Evolutionary conservation across 2,113 vertebrate genomes (phyloP).

Genomic region (Lamprologus sp.): DNA sequence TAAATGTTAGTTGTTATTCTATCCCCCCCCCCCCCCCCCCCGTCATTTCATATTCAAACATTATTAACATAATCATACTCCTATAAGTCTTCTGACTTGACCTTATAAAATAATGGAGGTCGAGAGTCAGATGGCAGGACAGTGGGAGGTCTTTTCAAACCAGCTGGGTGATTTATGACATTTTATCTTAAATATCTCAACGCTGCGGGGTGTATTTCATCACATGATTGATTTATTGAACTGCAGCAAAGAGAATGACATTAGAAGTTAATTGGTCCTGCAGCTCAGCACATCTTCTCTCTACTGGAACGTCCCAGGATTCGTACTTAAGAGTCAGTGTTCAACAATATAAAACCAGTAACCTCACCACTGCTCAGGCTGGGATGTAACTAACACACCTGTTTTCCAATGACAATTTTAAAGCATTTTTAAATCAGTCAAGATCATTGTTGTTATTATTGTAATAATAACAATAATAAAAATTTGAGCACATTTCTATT

Average conservation of each 20-base stretch:
- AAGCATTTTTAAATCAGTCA: background rate
- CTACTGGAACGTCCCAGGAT: background rate
- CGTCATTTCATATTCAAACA: background rate
- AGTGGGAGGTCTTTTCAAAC: background rate
- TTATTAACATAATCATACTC: background rate
- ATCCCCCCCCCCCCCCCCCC: background rate
- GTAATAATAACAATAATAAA: background rate
- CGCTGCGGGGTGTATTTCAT: constrained; percentile 6
- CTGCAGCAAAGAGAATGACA: constrained; percentile 8
- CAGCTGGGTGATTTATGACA: background rate
- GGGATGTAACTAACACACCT: background rate
- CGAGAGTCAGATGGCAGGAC: background rate
- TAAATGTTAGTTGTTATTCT: no score
- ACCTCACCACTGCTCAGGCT: background rate
- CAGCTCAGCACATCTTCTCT: background rate
- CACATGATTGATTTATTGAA: constrained; percentile 33
- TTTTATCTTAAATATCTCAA: background rate
- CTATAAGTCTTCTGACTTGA: background rate
- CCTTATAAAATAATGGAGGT: background rate
- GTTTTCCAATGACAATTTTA: background rate
- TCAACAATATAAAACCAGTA: background rate
- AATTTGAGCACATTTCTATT: background rate
- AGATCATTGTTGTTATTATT: background rate
- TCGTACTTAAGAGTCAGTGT: background rate
- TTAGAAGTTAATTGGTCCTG: constrained; percentile 32